Base-by-base conservation (phyloP, 2,113 vertebrate species). In the Orcinus orca region DNA sequence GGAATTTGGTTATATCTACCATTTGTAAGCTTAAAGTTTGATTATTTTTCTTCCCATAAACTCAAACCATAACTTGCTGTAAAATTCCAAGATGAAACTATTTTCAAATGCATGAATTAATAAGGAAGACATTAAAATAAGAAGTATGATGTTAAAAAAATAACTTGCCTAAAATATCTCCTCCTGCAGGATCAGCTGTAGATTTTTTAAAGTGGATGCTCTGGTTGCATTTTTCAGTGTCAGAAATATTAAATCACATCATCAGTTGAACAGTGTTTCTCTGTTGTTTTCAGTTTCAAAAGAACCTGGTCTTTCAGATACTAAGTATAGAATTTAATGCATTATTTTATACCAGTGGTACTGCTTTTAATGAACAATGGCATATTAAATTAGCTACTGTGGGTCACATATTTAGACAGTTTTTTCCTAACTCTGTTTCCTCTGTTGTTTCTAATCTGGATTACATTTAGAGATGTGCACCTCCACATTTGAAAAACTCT, bases 121-220 rank as follows among this genome's bases (percentile, higher is more conserved):
- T 94, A 90, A 93, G 53, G 85, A 88, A 96, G 77, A 93, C 58
- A 73, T 81, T 83, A 93, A 97, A 93, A 96, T 41, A 74, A 90
- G 50, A 96, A 70, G 25, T 83, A 41, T 38, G 36, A 68, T 92
- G 23, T 76, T 88, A 50, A n/a, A 77, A 93, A 90, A 79, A 86
- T n/a, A 91, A 74, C 36, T 89, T 73, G 50, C 53, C 26, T 89
- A 96, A 97, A 92, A 92, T 71, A 92, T 80, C 74, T 95, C 82
- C n/a, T 93, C 15, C 47, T 95, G 25, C 26, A 50, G 36, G 25
- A 88, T 88, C 82, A 95, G 81, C 80, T 97, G 44, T 76, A 88
- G 41, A 88, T 50, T 86, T 89, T 88, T 80, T 60, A 25, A 91
- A 90, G 41, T 70, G 55, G 58, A 82, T 93, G 76, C 25, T 94